Base-by-base conservation (phyloP, 1,140 invertebrate species). In the Halyomorpha halys region DNA sequence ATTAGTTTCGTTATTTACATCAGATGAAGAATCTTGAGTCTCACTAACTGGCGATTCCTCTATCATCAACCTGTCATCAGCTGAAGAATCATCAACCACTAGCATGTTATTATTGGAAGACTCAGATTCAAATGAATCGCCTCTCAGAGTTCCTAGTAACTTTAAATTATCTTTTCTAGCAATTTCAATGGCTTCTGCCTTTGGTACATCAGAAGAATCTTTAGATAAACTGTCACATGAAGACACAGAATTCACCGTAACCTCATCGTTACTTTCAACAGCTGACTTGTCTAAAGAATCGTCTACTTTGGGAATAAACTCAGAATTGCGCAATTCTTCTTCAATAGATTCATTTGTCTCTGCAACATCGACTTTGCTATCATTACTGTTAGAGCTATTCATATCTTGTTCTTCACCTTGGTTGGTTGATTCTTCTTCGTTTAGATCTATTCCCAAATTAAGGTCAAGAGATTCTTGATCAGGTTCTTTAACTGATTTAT, bases 301-400 rank as follows among this genome's bases (percentile, higher is more conserved):
- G 6, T 49, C 62, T n/a, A 21, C 62, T 25, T 30, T 49, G 19
- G 47, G 8, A 18, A 23, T 19, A 27, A 18, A 27, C 15, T 63
- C 23, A 0, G 69, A 65, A 72, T 78, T 76, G 23, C 77, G 74
- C 34, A 73, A 70, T 3, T 73, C 73, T 45, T 64, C 64, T 0
- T 72, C 73, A 61, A 76, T 72, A 27, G 54, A 59, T 27, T 59
- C 16, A 60, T 60, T 60, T 16, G 54, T 34, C 15, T 34, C 39
- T 60, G 27, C 18, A 60, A 39, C 69, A 25, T 75, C 72, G 59
- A 68, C 74, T 75, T 9, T 69, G 68, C 61, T 73, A 73, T 49
- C 73, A 39, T 62, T 54, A 3, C 68, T 45, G 71, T 69, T 60
- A 66, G 69, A 68, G 64, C 70, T 62, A 68, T 72, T 75, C 66